Base-by-base conservation (phyloP, 64 coral and sea anemone genomes). In the Trachythela sp. region DNA sequence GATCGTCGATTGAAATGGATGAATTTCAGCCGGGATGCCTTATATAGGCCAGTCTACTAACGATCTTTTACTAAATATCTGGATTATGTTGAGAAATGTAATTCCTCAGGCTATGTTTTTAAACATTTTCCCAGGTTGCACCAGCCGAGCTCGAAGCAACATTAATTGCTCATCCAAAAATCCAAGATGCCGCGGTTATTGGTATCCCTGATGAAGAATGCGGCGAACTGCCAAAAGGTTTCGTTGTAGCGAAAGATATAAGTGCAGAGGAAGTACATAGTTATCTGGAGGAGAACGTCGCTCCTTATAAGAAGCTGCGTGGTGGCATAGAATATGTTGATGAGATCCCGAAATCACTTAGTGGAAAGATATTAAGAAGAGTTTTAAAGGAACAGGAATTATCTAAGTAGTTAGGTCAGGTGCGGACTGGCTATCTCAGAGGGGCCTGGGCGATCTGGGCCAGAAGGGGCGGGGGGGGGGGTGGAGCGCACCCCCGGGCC, bases 121-220 rank as follows among this genome's bases (percentile, higher is more conserved):
- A 45, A 45, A n/a, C 4, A 45, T 6, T 45, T 86, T 54, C 11
- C 8, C 38, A 96, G 94, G 94, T 96, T 30, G 85, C 94, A 15
- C 94, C 94, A 59, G 94, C 91, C 49, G 91, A 96, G 26, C 86
- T 96, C 22, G 94, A 96, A 70, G 92, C 85, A 2, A 15, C 92
- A 13, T 83, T 96, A 4, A 85, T 93, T 30, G 90, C 94, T 40
- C 94, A 96, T 91, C 94, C 86, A 37, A 83, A 93, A 35, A 93
- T 96, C 41, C 85, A 85, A 30, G 94, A 96, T 31, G 94, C 92
- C 27, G 94, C 94, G 34, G 94, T 96, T 0, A 93, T 96, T 38
- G 94, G 94, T 35, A 67, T 96, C 33, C 94, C 92, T 15, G 88
- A 96, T 86, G 83, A 40, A 29, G 89, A 93, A 48, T 85, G 80